phyloP scores from a whole-genome alignment of 2,888 invertebrate genomes.

The Ceriagrion tenellum region DNA sequence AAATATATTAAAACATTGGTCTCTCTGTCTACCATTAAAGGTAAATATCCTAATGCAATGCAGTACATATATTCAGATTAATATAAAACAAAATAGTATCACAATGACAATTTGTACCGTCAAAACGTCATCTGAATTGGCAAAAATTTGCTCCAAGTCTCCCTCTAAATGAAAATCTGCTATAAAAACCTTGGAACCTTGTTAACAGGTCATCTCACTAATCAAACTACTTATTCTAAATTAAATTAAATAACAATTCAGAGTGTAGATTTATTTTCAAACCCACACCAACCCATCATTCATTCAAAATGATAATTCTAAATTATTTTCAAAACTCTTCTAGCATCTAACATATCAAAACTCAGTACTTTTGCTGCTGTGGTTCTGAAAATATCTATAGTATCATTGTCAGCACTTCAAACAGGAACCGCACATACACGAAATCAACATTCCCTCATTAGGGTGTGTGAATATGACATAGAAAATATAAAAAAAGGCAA shows the following conservation, averaged over 20 bases:
- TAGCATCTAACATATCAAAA: constrained; percentile 70
- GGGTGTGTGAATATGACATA: constrained; percentile 69
- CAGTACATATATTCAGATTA: constrained; percentile 71
- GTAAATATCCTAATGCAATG: constrained; percentile 71
- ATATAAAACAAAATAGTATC: constrained; percentile 72
- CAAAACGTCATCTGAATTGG: constrained; percentile 72
- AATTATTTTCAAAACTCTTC: constrained; percentile 65
- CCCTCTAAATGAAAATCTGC: constrained; percentile 70
- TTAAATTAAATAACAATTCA: constrained; percentile 70
- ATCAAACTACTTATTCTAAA: constrained; percentile 69
- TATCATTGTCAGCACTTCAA: constrained; percentile 64
- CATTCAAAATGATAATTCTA: constrained; percentile 70
- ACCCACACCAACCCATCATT: constrained; percentile 70
- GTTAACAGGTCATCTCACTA: constrained; percentile 69
- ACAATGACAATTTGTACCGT: constrained; percentile 72
- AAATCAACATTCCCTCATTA: constrained; percentile 69
- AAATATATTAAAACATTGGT: constrained; percentile 70
- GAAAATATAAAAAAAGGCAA: constrained; percentile 69
- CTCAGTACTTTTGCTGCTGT: constrained; percentile 69
- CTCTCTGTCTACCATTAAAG: constrained; percentile 69
- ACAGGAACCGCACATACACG: constrained; percentile 64
- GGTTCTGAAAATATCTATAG: constrained; percentile 68
- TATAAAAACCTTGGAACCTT: constrained; percentile 70
- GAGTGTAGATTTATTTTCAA: constrained; percentile 69
- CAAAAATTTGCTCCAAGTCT: constrained; percentile 70